Evolutionary conservation across 2,113 vertebrate genomes (phyloP).

Genomic region (Pseudorectes ferrugineus): DNA sequence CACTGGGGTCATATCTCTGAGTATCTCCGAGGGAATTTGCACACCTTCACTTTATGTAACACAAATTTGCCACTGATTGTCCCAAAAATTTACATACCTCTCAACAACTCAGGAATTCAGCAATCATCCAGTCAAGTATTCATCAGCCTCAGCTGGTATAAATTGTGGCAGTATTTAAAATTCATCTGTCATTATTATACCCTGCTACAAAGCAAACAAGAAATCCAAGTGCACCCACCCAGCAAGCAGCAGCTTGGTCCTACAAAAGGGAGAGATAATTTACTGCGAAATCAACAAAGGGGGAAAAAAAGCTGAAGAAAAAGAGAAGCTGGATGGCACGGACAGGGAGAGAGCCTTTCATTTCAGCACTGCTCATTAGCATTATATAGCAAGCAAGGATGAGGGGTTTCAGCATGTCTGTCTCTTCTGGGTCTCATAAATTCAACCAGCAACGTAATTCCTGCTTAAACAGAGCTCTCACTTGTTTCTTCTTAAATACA

Average conservation of each 20-base stretch:
- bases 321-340: constrained; percentile 18
- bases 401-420: background rate
- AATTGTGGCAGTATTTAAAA: constrained; percentile 45
- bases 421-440: background rate
- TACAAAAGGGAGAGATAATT: constrained; percentile 63
- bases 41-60: constrained; percentile 1
- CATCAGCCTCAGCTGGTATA: constrained; percentile 60
- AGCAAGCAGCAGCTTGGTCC: constrained; percentile 52
- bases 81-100: constrained; percentile 40
- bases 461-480: background rate
- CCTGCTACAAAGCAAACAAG: constrained; percentile 55
- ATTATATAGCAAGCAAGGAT: background rate
- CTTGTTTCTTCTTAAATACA: background rate
- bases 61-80: constrained; percentile 17
- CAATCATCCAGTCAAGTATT: constrained; percentile 46
- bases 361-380: constrained; percentile 24
- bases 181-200: constrained; percentile 66
- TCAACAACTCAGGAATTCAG: constrained; percentile 27
- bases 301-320: background rate
- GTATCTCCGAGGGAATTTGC: constrained; percentile 7
- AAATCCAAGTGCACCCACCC: constrained; percentile 56
- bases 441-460: background rate
- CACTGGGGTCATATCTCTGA: background rate
- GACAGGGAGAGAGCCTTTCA: constrained; percentile 23
- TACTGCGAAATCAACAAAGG: constrained; percentile 56